Conservation (phyloP, 2,888 invertebrate genomes). For the Empis livida region DNA sequence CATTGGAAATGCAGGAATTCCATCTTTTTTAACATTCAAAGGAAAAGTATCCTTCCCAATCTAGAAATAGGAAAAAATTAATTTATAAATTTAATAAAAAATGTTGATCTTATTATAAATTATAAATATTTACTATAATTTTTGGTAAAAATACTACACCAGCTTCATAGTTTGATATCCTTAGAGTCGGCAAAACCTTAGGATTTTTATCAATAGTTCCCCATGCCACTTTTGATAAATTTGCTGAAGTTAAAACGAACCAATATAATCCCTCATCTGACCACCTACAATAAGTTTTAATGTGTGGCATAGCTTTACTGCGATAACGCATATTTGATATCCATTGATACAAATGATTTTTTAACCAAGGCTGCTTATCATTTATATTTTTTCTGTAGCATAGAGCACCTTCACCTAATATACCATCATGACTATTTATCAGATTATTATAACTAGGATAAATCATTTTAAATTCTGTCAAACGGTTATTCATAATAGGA, state of each 20-base stretch:
- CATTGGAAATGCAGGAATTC: conserved; percentile 39
- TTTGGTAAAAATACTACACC: conserved; percentile 74
- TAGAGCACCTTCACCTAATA: conserved; percentile 70
- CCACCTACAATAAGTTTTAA: conserved; percentile 75
- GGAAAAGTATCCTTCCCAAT: conserved; percentile 43
- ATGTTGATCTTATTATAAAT: too few relatives aligned
- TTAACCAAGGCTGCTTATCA: conserved; percentile 75
- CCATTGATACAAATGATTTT: conserved; percentile 70
- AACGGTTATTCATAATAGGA: conserved; percentile 28
- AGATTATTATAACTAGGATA: conserved; percentile 70
- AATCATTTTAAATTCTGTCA: conserved; percentile 42
- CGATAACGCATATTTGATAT: conserved; percentile 53
- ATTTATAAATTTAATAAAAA: too few relatives aligned
- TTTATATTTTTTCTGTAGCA: conserved; percentile 71
- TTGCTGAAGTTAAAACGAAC: conserved; percentile 77
- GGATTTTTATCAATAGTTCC: conserved; percentile 46
- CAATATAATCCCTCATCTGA: conserved; percentile 51
- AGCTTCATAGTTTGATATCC: conserved; percentile 72
- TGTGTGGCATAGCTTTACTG: conserved; percentile 86
- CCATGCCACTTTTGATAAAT: conserved; percentile 92
- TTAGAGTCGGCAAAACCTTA: conserved; percentile 39
- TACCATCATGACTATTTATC: conserved; percentile 61
- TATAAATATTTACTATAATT: conserved; percentile 53
- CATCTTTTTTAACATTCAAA: conserved; percentile 20
- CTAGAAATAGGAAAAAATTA: too few relatives aligned